phyloP scores from a whole-genome alignment of 2,113 vertebrate species.

The Rhinogobius similis region DNA sequence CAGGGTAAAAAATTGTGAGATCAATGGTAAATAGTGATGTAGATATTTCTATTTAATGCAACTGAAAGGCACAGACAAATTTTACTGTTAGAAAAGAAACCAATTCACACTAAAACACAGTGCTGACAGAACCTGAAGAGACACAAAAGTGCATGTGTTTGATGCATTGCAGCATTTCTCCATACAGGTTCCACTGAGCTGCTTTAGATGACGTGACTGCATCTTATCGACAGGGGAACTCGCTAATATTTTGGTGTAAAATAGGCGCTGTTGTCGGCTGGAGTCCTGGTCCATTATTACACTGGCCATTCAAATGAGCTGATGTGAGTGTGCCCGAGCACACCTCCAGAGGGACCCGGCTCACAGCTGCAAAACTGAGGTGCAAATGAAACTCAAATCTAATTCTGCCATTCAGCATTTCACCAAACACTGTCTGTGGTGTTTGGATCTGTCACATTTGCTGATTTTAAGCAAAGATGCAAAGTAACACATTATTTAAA shows the following conservation, averaged over 20 bases:
- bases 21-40: too few relatives aligned
- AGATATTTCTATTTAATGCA: too few relatives aligned
- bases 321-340: constrained; percentile 60
- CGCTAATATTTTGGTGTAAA: constrained; percentile 44
- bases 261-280: constrained; percentile 47
- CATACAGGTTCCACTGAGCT: constrained; percentile 40
- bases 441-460: neutral
- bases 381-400: constrained; percentile 71
- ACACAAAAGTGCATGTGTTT: constrained; percentile 49
- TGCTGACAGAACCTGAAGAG: neutral
- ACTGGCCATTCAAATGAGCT: constrained; percentile 74
- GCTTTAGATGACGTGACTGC: constrained; percentile 72
- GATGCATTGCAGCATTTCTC: constrained; percentile 49
- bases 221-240: constrained; percentile 70
- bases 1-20: too few relatives aligned
- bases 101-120: neutral
- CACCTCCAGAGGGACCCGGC: constrained; percentile 64
- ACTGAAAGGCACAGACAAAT: too few relatives aligned
- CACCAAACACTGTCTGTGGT: constrained; percentile 16
- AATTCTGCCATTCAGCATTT: constrained; percentile 3
- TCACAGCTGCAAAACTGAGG: constrained; percentile 75
- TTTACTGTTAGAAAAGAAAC: neutral
- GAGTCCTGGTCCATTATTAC: constrained; percentile 72
- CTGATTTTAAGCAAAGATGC: neutral
- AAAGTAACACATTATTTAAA: neutral